Evolutionary conservation across 2,113 vertebrate genomes (phyloP).

Genomic region (Anhinga anhinga): DNA sequence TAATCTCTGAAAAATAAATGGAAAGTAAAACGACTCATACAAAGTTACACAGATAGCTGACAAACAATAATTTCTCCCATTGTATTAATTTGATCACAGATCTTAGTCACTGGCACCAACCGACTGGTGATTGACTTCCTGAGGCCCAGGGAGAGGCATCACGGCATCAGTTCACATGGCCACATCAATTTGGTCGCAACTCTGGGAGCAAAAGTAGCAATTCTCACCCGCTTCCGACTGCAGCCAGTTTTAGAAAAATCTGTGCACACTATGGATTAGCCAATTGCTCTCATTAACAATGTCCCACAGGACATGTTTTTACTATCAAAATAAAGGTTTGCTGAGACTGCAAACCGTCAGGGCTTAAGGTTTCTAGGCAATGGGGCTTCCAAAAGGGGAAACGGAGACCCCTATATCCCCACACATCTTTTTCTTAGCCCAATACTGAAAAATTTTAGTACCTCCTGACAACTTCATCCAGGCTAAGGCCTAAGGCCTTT

Average conservation of each 20-base stretch:
- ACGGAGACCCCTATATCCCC: background rate
- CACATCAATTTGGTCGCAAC: background rate
- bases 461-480: background rate
- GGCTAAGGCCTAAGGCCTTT: background rate
- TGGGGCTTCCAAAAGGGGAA: background rate
- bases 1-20: background rate
- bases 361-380: background rate
- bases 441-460: background rate
- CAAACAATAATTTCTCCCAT: background rate
- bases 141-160: background rate
- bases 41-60: background rate
- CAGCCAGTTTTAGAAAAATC: constrained; percentile 5
- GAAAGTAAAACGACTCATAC: background rate
- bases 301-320: background rate
- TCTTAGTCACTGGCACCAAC: background rate
- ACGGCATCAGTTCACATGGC: fast-evolving
- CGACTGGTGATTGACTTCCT: background rate
- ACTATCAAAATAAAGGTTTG: background rate
- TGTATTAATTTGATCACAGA: background rate
- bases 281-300: background rate
- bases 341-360: background rate
- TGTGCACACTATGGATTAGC: background rate
- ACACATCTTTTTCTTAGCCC: background rate
- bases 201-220: background rate
- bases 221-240: background rate